Evolutionary conservation across 2,888 invertebrate species (phyloP).

Genomic region (Caenorhabditis plicata): DNA sequence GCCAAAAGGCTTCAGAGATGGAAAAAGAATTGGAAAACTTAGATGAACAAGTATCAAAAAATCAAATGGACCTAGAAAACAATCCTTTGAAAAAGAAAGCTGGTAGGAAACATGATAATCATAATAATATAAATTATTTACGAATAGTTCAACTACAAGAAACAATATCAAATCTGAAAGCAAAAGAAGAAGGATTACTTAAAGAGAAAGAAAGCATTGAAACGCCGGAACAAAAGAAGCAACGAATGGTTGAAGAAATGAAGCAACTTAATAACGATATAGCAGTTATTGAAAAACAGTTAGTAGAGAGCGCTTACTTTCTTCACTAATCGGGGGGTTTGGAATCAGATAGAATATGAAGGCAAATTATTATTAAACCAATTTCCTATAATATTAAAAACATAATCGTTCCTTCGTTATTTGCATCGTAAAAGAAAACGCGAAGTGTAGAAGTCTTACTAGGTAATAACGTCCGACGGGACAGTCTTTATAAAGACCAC

Average conservation of each 20-base stretch:
- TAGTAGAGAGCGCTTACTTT: slow-evolving; percentile 3
- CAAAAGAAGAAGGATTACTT: slow-evolving; percentile 73
- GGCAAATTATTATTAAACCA: too few species aligned
- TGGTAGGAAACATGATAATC: too few species aligned
- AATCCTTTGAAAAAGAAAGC: slow-evolving; percentile 65
- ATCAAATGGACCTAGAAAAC: slow-evolving; percentile 67
- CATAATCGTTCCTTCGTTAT: too few species aligned
- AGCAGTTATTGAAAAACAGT: slow-evolving; percentile 77
- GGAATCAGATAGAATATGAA: too few species aligned
- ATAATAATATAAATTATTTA: too few species aligned
- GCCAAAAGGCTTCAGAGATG: slow-evolving; percentile 73
- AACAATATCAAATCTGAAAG: slow-evolving; percentile 31
- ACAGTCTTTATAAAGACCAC: too few species aligned
- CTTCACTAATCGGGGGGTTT: too few species aligned
- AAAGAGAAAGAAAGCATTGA: slow-evolving; percentile 74
- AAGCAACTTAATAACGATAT: slow-evolving; percentile 80
- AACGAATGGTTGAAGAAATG: slow-evolving; percentile 77
- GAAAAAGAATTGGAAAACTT: slow-evolving; percentile 74
- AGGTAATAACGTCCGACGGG: too few species aligned
- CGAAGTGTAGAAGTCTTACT: too few species aligned
- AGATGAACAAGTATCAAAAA: slow-evolving; percentile 64
- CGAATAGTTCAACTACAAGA: slow-evolving; percentile 29
- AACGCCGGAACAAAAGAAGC: slow-evolving; percentile 78
- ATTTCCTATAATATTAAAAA: too few species aligned
- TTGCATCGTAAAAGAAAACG: too few species aligned